These are phyloP conservation scores for Pachypsylla venusta DNA, from an alignment of 1,140 invertebrate species.

Conservation along the genomic window DNA sequence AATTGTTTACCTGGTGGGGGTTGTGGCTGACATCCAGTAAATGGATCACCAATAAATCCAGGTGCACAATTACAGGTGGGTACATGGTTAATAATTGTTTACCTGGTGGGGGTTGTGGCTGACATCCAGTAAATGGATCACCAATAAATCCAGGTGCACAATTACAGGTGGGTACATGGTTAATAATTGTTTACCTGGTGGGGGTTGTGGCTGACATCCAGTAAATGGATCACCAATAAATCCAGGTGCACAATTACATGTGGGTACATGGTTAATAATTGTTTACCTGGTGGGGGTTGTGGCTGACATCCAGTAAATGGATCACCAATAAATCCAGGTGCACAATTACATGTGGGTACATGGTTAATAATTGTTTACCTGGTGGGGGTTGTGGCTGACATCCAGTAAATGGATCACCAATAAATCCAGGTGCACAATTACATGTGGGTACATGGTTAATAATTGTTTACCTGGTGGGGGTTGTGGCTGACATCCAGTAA, in stretches of 20 bases:
- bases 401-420: conserved; percentile 35
- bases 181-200: conserved; percentile 35
- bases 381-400: conserved; percentile 26
- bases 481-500: conserved; percentile 28
- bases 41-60: conserved; percentile 36
- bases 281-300: conserved; percentile 23
- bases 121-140: conserved; percentile 35
- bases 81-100: conserved; percentile 44
- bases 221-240: conserved; percentile 36
- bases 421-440: conserved; percentile 36
- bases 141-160: conserved; percentile 36
- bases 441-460: conserved; percentile 49
- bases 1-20: conserved; percentile 30
- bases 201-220: conserved; percentile 26
- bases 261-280: conserved; percentile 46
- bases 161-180: conserved; percentile 47
- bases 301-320: conserved; percentile 32
- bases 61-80: conserved; percentile 43
- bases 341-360: conserved; percentile 46
- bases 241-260: conserved; percentile 40
- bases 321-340: conserved; percentile 33
- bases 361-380: conserved; percentile 41
- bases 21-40: conserved; percentile 28
- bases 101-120: conserved; percentile 20
- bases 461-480: conserved; percentile 30